A percentile compares a stretch with the other conserved stretches of the same genome.
phyloP scores from a whole-genome alignment of 2,113 vertebrate species.

The Chloropsis hardwickii region DNA sequence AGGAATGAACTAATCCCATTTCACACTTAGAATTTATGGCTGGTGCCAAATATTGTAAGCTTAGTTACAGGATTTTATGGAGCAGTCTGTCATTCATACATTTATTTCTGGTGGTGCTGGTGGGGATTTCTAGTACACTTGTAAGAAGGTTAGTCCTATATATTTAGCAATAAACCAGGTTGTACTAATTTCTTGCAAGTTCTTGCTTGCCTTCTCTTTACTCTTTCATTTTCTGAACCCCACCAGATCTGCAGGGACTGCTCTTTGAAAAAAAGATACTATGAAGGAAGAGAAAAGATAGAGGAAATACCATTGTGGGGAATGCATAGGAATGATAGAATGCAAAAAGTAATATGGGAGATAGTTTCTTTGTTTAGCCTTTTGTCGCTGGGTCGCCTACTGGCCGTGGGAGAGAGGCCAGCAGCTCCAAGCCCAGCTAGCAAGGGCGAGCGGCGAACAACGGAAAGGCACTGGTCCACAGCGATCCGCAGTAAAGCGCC shows the following conservation, averaged over 20 bases:
- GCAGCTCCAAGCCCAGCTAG: too few relatives aligned
- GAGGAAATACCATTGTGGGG: not conserved
- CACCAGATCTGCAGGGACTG: not conserved
- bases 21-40: conserved; percentile 24
- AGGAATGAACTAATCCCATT: conserved; percentile 43
- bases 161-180: not conserved
- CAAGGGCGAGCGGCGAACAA: too few relatives aligned
- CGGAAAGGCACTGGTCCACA: too few relatives aligned
- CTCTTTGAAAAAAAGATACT: not conserved
- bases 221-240: not conserved
- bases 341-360: not conserved
- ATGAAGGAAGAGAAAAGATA: not conserved
- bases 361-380: not conserved
- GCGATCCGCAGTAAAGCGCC: too few relatives aligned
- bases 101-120: not conserved
- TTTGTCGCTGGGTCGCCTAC: too few relatives aligned
- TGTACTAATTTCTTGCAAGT: not conserved
- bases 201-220: not conserved
- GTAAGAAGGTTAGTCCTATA: not conserved
- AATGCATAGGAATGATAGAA: not conserved
- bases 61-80: conserved; percentile 14
- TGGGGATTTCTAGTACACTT: not conserved
- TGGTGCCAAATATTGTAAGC: not conserved
- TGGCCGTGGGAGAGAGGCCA: too few relatives aligned
- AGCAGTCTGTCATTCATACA: conserved; percentile 21